These are phyloP conservation scores for Pyrochroa serraticornis DNA, from an alignment of 2,888 invertebrate genomes.

Conservation along the genomic window DNA sequence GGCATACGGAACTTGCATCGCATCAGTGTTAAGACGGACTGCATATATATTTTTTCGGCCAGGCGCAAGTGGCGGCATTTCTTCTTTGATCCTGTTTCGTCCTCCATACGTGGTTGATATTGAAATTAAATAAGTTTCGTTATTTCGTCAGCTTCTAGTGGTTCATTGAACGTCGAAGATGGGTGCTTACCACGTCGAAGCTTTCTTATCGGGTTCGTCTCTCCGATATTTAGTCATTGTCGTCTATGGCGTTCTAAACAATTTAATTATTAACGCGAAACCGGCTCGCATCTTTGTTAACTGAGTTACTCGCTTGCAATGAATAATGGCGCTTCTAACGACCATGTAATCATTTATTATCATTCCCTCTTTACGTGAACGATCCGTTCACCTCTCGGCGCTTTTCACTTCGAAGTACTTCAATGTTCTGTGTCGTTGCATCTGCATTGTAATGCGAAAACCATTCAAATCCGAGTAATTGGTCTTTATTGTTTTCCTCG, in stretches of 20 bases:
- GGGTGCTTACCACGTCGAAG: background rate
- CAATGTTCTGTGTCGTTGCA: too few relatives aligned
- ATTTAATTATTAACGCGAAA: conserved; percentile 43
- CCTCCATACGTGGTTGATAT: too few relatives aligned
- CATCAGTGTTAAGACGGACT: too few relatives aligned
- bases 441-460: too few relatives aligned
- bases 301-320: conserved; percentile 35
- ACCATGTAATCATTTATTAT: conserved; percentile 42
- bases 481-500: too few relatives aligned
- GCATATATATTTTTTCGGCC: too few relatives aligned
- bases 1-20: too few relatives aligned
- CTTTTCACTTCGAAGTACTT: too few relatives aligned
- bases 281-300: conserved; percentile 39
- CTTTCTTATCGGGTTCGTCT: conserved; percentile 30
- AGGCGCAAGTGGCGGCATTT: too few relatives aligned
- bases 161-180: background rate
- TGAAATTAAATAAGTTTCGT: background rate
- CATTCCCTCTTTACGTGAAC: conserved; percentile 32
- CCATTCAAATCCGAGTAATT: too few relatives aligned
- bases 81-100: too few relatives aligned
- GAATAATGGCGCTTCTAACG: conserved; percentile 40
- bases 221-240: conserved; percentile 38
- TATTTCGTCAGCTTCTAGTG: background rate
- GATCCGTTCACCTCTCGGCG: conserved; percentile 2
- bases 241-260: conserved; percentile 38